Conservation (phyloP, 1,140 invertebrate genomes). For the Marisa cornuarietis region DNA sequence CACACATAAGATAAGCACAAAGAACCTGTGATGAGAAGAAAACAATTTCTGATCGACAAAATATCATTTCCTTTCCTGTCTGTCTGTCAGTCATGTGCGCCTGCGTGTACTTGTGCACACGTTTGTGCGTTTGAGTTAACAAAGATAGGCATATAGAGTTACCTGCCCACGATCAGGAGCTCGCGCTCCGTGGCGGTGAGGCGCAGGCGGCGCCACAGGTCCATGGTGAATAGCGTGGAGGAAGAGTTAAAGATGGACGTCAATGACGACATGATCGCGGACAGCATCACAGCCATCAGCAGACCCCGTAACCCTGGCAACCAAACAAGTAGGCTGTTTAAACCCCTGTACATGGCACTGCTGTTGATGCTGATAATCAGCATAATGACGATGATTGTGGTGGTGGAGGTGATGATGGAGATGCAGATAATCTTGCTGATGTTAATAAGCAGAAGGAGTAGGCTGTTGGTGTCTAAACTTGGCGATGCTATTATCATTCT, state of each 20-base stretch:
- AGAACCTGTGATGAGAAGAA: slow-evolving; percentile 53
- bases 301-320: slow-evolving; percentile 63
- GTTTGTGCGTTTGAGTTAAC: neutral
- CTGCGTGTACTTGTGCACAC: no score
- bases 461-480: no score
- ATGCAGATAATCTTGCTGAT: no score
- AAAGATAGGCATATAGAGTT: neutral
- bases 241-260: slow-evolving; percentile 72
- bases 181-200: slow-evolving; percentile 66
- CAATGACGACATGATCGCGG: slow-evolving; percentile 70
- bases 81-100: no score
- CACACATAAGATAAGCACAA: slow-evolving; percentile 68
- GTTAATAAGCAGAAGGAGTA: no score
- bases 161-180: slow-evolving; percentile 70
- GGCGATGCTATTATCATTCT: no score
- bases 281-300: slow-evolving; percentile 71
- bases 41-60: neutral
- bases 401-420: no score
- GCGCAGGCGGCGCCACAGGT: slow-evolving; percentile 68
- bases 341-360: no score
- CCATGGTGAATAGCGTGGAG: slow-evolving; percentile 72
- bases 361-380: no score
- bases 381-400: no score
- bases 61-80: no score
- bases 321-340: no score